Conservation (phyloP, 23 tunicate species). For the Halocynthia aurantium region DNA sequence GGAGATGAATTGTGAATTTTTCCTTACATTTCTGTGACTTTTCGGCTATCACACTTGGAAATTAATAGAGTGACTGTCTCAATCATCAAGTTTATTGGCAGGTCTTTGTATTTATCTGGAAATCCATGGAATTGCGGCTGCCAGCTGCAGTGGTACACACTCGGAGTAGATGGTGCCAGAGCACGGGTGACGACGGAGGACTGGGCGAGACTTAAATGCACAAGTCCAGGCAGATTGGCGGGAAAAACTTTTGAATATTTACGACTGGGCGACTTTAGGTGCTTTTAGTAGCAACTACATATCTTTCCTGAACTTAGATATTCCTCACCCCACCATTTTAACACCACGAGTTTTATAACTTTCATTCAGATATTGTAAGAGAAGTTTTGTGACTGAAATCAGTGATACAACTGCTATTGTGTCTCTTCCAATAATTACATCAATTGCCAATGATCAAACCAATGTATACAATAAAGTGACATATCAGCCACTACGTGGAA, state of each 20-base stretch:
- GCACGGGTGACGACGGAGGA: slow-evolving; percentile 40
- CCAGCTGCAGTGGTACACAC: slow-evolving; percentile 42
- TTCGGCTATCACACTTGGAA: too few species aligned
- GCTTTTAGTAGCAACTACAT: too few species aligned
- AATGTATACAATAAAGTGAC: slow-evolving; percentile 25
- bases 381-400: slow-evolving; percentile 14
- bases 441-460: slow-evolving; percentile 17
- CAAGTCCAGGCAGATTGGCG: slow-evolving; percentile 23
- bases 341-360: background rate
- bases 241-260: slow-evolving; percentile 51
- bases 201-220: slow-evolving; percentile 33
- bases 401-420: slow-evolving; percentile 19
- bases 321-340: background rate
- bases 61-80: background rate
- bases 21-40: too few species aligned
- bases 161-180: slow-evolving; percentile 59
- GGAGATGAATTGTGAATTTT: too few species aligned
- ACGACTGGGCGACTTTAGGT: slow-evolving; percentile 61
- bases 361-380: slow-evolving; percentile 35
- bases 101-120: slow-evolving; percentile 37
- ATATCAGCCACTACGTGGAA: slow-evolving; percentile 35
- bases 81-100: slow-evolving; percentile 1
- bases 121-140: slow-evolving; percentile 81
- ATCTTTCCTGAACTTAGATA: too few species aligned
- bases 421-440: slow-evolving; percentile 24